Base-by-base conservation (phyloP, 2,797 vertebrate species). In the Gobio occitaniae region DNA sequence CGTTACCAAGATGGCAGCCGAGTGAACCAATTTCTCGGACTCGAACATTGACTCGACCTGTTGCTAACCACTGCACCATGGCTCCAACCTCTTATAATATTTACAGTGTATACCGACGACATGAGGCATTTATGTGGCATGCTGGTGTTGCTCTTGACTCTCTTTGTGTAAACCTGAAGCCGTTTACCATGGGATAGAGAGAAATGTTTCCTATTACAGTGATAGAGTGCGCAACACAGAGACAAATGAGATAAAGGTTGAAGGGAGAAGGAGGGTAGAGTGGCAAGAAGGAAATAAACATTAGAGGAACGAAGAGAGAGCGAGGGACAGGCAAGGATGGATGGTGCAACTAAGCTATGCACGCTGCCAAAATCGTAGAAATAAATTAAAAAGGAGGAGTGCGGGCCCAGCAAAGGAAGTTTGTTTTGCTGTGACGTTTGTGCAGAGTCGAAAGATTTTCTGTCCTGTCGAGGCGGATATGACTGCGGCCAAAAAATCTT, bases 191-290 rank as follows among this genome's bases (percentile, higher is more conserved):
- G 59, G 66, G 69, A 71, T 61, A 36, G 74, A 86, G 78, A 84
- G 77, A 86, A 85, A 88, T 88, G 84, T 83, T 89, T 89, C 83
- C 84, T 86, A 87, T 88, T 89, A 86, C 79, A 76, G 38, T 81
- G 80, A 87, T 79, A 83, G 82, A 83, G 83, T 56, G 77, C 50
- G 59, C 78, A 85, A 82, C 36, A 78, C 63, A 70, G 85, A 80
- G 88, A 69, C 54, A 54, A 78, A 83, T 82, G 59, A 70, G 76
- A 65, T n/a, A 15, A n/a, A 50, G 52, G 74, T 44, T 66, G 48
- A 84, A 76, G 11, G 41, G 70, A 66, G 36, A 76, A 66, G 48
- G 63, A 76, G 74, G 63, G 76, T 68, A 78, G 65, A 70, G 65
- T 63, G 81, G 76, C 74, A 82, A 80, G 69, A 84, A 69, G 75